Evolutionary conservation across 2,113 vertebrate genomes (phyloP), one percentile per base, ranked within the genome.

Genomic region (Rhabdomys dilectus): DNA sequence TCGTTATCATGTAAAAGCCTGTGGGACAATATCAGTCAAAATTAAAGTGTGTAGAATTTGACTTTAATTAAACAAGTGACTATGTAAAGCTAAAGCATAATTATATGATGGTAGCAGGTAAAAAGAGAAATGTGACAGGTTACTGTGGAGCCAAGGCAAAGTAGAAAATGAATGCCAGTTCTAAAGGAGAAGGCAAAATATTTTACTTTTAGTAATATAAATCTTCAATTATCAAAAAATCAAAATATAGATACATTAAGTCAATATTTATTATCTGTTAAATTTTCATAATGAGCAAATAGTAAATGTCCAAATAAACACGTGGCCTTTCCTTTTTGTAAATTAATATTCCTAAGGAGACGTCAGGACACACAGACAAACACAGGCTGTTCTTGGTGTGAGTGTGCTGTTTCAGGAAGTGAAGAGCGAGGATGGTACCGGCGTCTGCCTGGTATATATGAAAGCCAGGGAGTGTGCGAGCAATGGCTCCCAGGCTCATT

Each of bases 51-150:
- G 4, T 84, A 64, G 88, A 51, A 85, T 76, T 62, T 82, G n/a
- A 51, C 81, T 70, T 88, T 93, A 89, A 82, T n/a, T 80, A 94
- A 93, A 91, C 75, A 58, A 91, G 58, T 89, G 76, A 72, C 94
- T 62, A 89, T 2, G 36, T 93, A 82, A 93, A 89, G 24, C 72
- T 89, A 93, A 70, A 92, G 36, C 17, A 48, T 48, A 87, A 72
- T n/a, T 60, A 62, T 34, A 75, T 5, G 24, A 58, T 4, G 13
- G 68, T 13, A 60, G 39, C 5, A 96, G 29, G 84, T 97, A 39
- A 93, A 75, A 91, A 87, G 85, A 90, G 26, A 93, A 92, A 73
- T 34, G 78, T 1, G 5, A 12, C 7, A 48, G 22, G 22, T 73
- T 94, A 87, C 39, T 34, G 56, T 9, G 13, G 29, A 84, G 21